These are phyloP conservation scores for Columbina picui DNA, from an alignment of 2,113 vertebrate species.

Conservation along the genomic window DNA sequence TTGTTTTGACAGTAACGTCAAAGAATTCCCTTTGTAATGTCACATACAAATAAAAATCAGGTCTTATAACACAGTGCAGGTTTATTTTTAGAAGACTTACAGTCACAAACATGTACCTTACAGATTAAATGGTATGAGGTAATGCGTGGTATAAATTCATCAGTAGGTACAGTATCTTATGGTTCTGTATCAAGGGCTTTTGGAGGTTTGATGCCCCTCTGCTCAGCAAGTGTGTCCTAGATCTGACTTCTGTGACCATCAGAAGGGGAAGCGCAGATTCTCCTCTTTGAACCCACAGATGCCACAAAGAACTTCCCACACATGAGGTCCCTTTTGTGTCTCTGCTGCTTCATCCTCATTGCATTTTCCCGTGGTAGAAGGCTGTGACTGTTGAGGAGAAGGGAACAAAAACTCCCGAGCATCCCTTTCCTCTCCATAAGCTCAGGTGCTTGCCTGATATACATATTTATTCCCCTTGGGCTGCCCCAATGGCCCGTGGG, in stretches of 20 bases:
- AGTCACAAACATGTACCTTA: background rate
- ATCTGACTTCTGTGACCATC: background rate
- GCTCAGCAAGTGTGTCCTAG: background rate
- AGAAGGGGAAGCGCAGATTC: accelerated
- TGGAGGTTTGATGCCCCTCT: background rate
- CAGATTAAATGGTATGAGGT: background rate
- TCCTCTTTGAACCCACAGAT: background rate
- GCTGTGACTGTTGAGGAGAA: background rate
- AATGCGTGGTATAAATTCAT: background rate
- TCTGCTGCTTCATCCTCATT: background rate
- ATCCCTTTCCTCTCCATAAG: background rate
- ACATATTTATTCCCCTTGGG: background rate
- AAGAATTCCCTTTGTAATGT: slow-evolving; percentile 21
- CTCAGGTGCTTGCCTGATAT: background rate
- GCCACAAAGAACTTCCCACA: background rate
- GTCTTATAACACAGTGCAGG: background rate
- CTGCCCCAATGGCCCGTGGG: background rate
- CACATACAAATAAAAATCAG: background rate
- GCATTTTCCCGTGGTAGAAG: background rate
- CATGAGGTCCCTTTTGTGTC: background rate
- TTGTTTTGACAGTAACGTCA: slow-evolving; percentile 35
- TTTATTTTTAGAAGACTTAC: background rate
- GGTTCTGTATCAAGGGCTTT: background rate
- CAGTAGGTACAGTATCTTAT: background rate
- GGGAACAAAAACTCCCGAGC: background rate